These are phyloP conservation scores for Cataglyphis altisquamis DNA, from an alignment of 2,888 invertebrate species.

Conservation along the genomic window DNA sequence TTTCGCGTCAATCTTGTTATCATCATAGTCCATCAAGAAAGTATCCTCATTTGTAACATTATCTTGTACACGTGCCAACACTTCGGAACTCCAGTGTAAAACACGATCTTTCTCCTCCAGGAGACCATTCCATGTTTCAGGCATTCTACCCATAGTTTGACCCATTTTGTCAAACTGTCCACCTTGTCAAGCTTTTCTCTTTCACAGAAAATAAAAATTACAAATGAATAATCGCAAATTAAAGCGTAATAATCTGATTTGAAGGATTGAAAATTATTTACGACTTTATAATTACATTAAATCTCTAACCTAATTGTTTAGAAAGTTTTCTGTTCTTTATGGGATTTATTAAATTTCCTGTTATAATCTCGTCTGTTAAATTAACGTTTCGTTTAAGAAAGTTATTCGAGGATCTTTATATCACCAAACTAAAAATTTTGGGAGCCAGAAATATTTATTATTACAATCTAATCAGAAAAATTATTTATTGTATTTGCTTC, in stretches of 20 bases:
- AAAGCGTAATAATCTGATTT: too few relatives aligned
- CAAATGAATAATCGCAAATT: background rate
- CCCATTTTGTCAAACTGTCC: slow-evolving; percentile 70
- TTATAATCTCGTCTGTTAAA: background rate
- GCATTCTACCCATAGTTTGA: slow-evolving; percentile 75
- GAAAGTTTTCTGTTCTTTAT: background rate
- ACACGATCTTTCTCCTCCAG: slow-evolving; percentile 75
- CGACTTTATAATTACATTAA: background rate
- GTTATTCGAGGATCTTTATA: background rate
- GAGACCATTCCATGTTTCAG: slow-evolving; percentile 73
- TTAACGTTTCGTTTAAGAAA: background rate
- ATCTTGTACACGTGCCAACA: slow-evolving; percentile 75
- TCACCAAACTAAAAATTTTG: slow-evolving; percentile 27
- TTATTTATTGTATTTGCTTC: slow-evolving; percentile 7
- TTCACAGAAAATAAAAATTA: background rate
- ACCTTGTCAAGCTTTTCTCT: background rate
- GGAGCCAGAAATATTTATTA: background rate
- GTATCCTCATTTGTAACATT: slow-evolving; percentile 75
- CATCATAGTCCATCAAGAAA: slow-evolving; percentile 75
- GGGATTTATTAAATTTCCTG: slow-evolving; percentile 22
- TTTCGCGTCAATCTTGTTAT: slow-evolving; percentile 72
- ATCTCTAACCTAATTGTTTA: background rate
- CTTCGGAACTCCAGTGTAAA: slow-evolving; percentile 77
- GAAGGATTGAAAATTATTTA: background rate
- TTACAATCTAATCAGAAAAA: slow-evolving; percentile 8